These are phyloP conservation scores for Agraylea sexmaculata DNA, from an alignment of 1,140 invertebrate species.

Conservation along the genomic window DNA sequence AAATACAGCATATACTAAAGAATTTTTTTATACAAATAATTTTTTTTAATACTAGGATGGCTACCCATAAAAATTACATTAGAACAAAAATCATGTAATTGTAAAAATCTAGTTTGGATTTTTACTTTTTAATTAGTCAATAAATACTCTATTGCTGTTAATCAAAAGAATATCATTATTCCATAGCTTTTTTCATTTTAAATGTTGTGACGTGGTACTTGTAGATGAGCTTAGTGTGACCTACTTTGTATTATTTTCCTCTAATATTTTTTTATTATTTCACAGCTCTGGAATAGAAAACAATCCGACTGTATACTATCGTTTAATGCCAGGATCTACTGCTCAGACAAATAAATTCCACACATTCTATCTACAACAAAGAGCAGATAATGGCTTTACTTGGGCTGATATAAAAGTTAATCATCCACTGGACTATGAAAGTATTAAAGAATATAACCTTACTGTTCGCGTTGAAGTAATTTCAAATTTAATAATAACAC, in stretches of 20 bases:
- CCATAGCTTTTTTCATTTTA: not conserved
- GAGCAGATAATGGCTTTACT: constrained; percentile 77
- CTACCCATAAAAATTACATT: too few relatives aligned
- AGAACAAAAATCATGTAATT: too few relatives aligned
- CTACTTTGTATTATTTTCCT: constrained; percentile 15
- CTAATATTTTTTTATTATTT: constrained; percentile 19
- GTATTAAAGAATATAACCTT: constrained; percentile 90
- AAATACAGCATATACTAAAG: too few relatives aligned
- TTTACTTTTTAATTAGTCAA: too few relatives aligned
- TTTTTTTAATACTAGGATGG: too few relatives aligned
- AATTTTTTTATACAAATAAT: too few relatives aligned
- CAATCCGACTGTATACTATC: constrained; percentile 90
- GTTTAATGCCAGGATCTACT: constrained; percentile 85
- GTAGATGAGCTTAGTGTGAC: constrained; percentile 14
- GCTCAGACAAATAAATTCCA: constrained; percentile 92
- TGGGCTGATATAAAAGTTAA: constrained; percentile 95
- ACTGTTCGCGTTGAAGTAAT: constrained; percentile 89
- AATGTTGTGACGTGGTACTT: constrained; percentile 14
- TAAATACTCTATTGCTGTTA: too few relatives aligned
- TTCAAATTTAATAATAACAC: constrained; percentile 17
- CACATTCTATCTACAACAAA: constrained; percentile 89
- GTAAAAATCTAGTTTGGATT: too few relatives aligned
- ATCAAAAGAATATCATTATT: too few relatives aligned
- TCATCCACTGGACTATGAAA: constrained; percentile 89
- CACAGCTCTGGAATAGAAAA: constrained; percentile 88